Base-by-base conservation (phyloP, 2,797 vertebrate genomes). In the Melanotaenia pygmaea region DNA sequence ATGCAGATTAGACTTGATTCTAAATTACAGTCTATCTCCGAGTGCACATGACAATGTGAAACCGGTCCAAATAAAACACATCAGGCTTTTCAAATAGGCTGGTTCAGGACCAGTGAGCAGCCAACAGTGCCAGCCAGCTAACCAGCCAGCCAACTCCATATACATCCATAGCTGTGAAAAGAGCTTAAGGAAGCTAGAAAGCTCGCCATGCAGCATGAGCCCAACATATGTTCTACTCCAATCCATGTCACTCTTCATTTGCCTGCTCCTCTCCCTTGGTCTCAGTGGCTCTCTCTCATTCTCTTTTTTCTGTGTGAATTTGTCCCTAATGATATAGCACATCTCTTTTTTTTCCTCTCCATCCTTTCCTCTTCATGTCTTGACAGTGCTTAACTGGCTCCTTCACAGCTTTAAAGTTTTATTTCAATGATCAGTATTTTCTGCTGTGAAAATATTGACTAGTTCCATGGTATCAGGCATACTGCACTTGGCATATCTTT, bases 141-240 rank as follows among this genome's bases (percentile, higher is more conserved):
- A 51, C 61, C 78, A 71, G 82, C 82, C 84, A 66, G 89, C 85
- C 86, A 90, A 81, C 78, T 81, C 83, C 61, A 70, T 83, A 82
- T 81, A 90, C 89, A 83, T 82, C 77, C 79, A 75, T 70, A 92
- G 90, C 94, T 95, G 95, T 94, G 95, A 96, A 96, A 95, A 95
- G 95, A 95, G 94, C 89, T 86, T 77, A 74, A 84, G 82, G 64
- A 90, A 87, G 82, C 87, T 88, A 81, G 77, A 85, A 72, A 82
- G 65, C 83, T 88, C 86, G 74, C 82, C 77, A 82, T 75, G 82
- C 76, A 78, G 83, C 70, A 70, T 73, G 70, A 80, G 77, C 94
- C 74, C 93, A 94, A 96, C 97, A 98, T 97, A 99, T 98, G 97
- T 95, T 97, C 95, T 93, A 94, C 94, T 97, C 95, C 95, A 95